Evolutionary conservation across 2,888 invertebrate species (phyloP), one percentile per base, ranked within the genome.

Genomic region (Scelioninae gen. 1): DNA sequence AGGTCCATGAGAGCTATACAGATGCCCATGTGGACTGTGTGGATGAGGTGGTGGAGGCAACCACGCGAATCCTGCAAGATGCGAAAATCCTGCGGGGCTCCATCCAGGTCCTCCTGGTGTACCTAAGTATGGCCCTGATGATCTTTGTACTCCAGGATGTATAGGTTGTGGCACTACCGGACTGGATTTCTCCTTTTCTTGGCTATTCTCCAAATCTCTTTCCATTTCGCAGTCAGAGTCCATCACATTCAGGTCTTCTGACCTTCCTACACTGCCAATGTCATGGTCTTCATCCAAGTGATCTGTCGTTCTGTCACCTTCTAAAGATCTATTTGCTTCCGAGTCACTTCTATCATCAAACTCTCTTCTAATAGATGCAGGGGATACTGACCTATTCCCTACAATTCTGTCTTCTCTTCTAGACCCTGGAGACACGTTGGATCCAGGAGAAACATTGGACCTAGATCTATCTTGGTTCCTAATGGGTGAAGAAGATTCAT

Each of bases 161-260:
- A 95, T 91, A 63, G 95, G 95, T 91, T 95, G 95, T 1, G 95
- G 95, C 65, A 95, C 94, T 85, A 95, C 93, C 63, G 95, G 95
- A 0, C 95, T 91, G 49, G 92, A 90, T 76, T 92, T 92, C 84
- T 91, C 91, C 85, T 92, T 91, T 83, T 90, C 90, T 82, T 88
- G 88, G 51, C 71, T 85, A 10, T 77, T 62, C 60, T 89, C 90
- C 68, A 88, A 77, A 43, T 89, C 89, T 63, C 88, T 85, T 71
- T 91, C 91, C 56, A 91, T 85, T 77, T 91, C 92, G 62, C 89
- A 89, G 56, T 89, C 88, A 82, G 92, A 92, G 84, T 92, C 92
- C 90, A 92, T 91, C 47, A 92, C 92, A 86, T 92, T 92, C 6
- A 92, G 87, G 79, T 92, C 92, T 84, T 92, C 92, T n/a, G 91